phyloP scores from a whole-genome alignment of 2,113 vertebrate species.

The Theristicus caerulescens region DNA sequence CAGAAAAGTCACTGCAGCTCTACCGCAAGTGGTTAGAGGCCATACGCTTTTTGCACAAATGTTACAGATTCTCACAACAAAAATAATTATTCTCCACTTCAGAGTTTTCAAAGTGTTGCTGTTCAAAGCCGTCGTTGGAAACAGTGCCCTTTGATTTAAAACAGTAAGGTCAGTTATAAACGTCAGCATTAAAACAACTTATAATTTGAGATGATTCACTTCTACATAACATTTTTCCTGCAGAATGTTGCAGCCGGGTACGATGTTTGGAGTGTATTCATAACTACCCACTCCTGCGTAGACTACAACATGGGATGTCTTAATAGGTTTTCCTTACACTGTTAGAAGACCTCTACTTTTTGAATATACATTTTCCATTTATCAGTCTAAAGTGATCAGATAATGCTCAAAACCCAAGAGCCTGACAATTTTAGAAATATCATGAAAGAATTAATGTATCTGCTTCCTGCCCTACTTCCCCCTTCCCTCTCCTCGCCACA shows the following conservation, averaged over 20 bases:
- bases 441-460: background rate
- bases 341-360: background rate
- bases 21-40: background rate
- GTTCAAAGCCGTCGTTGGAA: background rate
- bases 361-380: background rate
- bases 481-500: background rate
- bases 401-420: background rate
- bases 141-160: background rate
- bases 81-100: background rate
- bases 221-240: background rate
- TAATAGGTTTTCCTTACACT: background rate
- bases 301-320: background rate
- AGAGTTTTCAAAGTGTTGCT: background rate
- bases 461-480: background rate
- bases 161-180: slow-evolving; percentile 4
- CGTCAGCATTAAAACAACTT: background rate
- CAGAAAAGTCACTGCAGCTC: background rate
- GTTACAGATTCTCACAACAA: background rate
- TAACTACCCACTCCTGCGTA: background rate
- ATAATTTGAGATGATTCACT: background rate
- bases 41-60: background rate
- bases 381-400: background rate
- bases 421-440: background rate
- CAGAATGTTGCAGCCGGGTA: background rate
- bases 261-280: background rate